Base-by-base conservation (phyloP, 2,797 vertebrate genomes). In the Myripristis murdjan region DNA sequence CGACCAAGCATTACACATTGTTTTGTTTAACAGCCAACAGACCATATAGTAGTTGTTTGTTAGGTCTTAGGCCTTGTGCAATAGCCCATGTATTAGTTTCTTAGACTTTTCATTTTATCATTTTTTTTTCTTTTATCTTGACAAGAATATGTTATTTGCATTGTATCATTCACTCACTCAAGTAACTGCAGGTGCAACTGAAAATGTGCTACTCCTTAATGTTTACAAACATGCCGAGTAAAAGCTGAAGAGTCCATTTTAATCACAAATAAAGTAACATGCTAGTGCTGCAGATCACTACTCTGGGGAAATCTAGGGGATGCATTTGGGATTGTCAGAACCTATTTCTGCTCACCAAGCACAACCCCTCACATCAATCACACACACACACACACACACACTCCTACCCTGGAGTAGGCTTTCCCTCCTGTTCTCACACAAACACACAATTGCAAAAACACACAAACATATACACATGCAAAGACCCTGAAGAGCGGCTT, bases 361-460 rank as follows among this genome's bases (percentile, higher is more conserved):
- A 88, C 75, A 89, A 90, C 81, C 79, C 70, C 69, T 87, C 70
- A 70, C 67, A 89, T 87, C 68, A 90, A 69, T 84, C 83, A 55
- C 49, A 51, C 35, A 57, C 53, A 2, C 24, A 47, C 24, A 15
- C 64, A 35, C 58, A 41, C 16, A 39, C 16, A 41, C 16, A 43
- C 24, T 41, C 46, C 55, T 47, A 18, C 39, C 69, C 63, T 70
- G 49, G 35, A 78, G 39, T 24, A 73, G 77, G 79, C 75, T 83
- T 84, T 73, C 71, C 60, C 81, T 49, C 23, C 23, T 78, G 63
- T 70, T 71, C 54, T 59, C 48, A 77, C 55, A 66, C 44, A 61
- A 69, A 47, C 46, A 28, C 41, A 48, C 61, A 75, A n/a, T n/a
- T 49, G 73, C 44, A 82, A 69, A 80, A 54, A 74, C 55, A 62